Conservation (phyloP, 2,888 invertebrate genomes). For the Agrotis ipsilon region DNA sequence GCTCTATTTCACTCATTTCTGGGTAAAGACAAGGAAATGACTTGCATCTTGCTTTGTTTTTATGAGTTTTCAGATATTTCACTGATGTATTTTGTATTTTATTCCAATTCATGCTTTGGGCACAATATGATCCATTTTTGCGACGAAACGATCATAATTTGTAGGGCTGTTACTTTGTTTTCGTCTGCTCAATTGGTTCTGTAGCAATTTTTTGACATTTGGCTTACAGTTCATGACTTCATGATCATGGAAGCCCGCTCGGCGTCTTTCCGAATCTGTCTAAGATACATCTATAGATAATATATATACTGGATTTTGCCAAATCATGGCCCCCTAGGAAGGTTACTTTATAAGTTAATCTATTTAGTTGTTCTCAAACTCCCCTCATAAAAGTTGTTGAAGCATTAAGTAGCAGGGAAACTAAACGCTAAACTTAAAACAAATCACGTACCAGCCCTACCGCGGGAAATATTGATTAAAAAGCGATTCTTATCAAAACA, state of each 20-base stretch:
- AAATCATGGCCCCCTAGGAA: neutral
- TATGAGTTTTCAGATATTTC: neutral
- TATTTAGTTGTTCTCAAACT: constrained; percentile 16
- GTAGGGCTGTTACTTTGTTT: too few species aligned
- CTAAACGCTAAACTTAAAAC: constrained; percentile 21
- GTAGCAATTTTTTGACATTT: too few species aligned
- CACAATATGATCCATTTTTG: neutral
- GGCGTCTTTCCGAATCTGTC: too few species aligned
- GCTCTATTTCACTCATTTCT: constrained; percentile 37
- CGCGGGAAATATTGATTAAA: constrained; percentile 57
- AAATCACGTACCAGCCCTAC: constrained; percentile 19
- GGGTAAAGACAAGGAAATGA: constrained; percentile 57
- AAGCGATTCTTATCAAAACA: constrained; percentile 68
- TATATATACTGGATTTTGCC: too few species aligned
- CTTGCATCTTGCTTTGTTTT: constrained; percentile 41
- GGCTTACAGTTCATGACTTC: too few species aligned
- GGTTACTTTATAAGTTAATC: neutral
- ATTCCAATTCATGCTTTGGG: neutral
- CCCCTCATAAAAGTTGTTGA: neutral
- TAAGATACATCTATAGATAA: too few species aligned
- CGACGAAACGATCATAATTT: neutral
- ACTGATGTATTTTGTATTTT: neutral
- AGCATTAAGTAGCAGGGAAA: constrained; percentile 19
- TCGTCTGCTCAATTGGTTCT: too few species aligned
- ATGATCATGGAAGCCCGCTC: too few species aligned